These are phyloP conservation scores for Toxotes jaculatrix DNA, from an alignment of 2,113 vertebrate genomes.

Conservation along the genomic window DNA sequence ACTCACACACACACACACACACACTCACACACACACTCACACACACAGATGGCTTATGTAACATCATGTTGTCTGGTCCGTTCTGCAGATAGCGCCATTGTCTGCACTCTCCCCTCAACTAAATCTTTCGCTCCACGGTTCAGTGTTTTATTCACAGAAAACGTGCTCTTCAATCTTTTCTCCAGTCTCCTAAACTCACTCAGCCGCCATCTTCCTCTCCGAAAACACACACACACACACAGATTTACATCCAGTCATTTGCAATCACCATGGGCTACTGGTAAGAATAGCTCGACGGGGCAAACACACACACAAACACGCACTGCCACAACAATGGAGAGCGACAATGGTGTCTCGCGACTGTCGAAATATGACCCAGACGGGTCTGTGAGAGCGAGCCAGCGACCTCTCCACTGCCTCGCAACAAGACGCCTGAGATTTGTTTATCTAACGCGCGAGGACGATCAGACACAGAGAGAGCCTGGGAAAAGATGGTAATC, in stretches of 20 bases:
- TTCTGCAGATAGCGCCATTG: conserved; percentile 53
- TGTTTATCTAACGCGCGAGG: conserved; percentile 39
- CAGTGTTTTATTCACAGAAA: background rate
- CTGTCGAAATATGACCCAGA: conserved; percentile 40
- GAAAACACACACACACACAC: background rate
- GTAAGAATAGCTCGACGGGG: conserved; percentile 23
- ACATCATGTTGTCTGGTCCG: conserved; percentile 50
- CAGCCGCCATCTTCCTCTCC: background rate
- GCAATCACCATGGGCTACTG: background rate
- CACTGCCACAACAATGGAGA: conserved; percentile 20
- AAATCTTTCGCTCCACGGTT: background rate
- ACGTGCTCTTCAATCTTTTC: too few relatives aligned
- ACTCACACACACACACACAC: conserved; percentile 27
- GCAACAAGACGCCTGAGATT: conserved; percentile 37
- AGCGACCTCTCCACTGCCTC: conserved; percentile 47
- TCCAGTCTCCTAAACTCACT: too few relatives aligned
- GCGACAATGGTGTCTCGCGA: conserved; percentile 30
- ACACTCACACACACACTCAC: conserved; percentile 37
- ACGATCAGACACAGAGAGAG: conserved; percentile 3
- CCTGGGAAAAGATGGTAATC: conserved; percentile 46
- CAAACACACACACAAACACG: conserved; percentile 28
- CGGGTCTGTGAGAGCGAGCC: conserved; percentile 19
- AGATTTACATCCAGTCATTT: background rate
- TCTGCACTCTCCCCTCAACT: conserved; percentile 35
- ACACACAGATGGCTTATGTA: conserved; percentile 49